phyloP scores from a whole-genome alignment of 2,113 vertebrate genomes.

The Alces alces region DNA sequence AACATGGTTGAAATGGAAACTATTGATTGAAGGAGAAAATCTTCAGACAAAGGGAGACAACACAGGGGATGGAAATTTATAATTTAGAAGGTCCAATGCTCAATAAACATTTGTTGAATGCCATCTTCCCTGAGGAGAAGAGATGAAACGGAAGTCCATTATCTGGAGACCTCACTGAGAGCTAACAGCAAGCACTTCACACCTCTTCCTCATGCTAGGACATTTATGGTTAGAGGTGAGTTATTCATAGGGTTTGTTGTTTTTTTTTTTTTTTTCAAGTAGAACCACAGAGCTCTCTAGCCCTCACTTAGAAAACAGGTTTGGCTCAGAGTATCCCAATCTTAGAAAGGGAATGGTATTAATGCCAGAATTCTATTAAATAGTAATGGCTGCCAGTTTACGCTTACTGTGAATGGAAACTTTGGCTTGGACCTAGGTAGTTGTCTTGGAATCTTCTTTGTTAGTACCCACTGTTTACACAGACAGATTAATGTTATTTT shows the following conservation, averaged over 20 bases:
- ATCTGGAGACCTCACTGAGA: background rate
- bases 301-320: background rate
- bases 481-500: conserved; percentile 6
- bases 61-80: background rate
- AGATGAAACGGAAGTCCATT: background rate
- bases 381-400: background rate
- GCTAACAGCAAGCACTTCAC: background rate
- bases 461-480: background rate
- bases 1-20: conserved; percentile 38
- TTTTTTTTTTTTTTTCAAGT: background rate
- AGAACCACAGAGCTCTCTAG: background rate
- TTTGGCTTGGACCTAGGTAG: background rate
- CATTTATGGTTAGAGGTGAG: background rate
- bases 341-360: background rate
- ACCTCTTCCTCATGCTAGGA: background rate
- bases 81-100: conserved; percentile 17
- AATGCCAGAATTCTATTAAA: background rate
- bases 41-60: background rate
- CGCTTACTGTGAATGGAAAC: background rate
- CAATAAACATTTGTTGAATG: conserved; percentile 26
- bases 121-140: conserved; percentile 2
- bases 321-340: background rate
- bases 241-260: background rate
- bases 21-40: conserved; percentile 30
- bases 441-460: background rate